Conservation (phyloP, 64 coral and sea anemone genomes). For the Actinia equina region DNA sequence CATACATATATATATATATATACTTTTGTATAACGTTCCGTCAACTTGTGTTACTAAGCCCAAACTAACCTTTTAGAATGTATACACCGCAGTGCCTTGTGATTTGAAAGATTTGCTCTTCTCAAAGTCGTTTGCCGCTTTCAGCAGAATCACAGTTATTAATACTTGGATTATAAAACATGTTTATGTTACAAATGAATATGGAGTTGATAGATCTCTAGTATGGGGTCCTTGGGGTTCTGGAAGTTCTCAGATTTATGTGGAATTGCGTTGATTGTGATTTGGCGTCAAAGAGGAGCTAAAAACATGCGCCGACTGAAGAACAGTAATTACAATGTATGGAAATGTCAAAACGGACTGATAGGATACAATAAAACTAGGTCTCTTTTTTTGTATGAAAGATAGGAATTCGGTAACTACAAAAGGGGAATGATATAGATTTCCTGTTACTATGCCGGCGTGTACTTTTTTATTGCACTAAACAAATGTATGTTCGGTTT, state of each 20-base stretch:
- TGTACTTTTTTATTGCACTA: neutral
- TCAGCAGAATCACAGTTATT: neutral
- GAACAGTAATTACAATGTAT: neutral
- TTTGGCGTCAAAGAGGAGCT: neutral
- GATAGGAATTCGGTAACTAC: slow-evolving; percentile 2
- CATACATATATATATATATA: no score
- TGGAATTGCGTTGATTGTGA: neutral
- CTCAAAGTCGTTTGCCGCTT: neutral
- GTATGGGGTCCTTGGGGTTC: neutral
- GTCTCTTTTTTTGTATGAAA: neutral
- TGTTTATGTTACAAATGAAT: neutral
- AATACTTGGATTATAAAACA: neutral
- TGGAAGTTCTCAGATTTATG: neutral
- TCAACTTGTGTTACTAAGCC: neutral
- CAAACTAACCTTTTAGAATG: neutral
- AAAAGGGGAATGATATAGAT: neutral
- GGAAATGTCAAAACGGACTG: neutral
- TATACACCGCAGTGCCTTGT: neutral
- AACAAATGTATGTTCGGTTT: neutral
- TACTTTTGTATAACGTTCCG: neutral
- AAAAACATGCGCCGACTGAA: neutral
- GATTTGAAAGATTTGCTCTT: neutral
- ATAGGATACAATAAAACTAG: neutral
- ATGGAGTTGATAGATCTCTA: neutral
- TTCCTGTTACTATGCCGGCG: neutral